Base-by-base conservation (phyloP, 2,797 vertebrate genomes). In the Peromyscus eremicus region DNA sequence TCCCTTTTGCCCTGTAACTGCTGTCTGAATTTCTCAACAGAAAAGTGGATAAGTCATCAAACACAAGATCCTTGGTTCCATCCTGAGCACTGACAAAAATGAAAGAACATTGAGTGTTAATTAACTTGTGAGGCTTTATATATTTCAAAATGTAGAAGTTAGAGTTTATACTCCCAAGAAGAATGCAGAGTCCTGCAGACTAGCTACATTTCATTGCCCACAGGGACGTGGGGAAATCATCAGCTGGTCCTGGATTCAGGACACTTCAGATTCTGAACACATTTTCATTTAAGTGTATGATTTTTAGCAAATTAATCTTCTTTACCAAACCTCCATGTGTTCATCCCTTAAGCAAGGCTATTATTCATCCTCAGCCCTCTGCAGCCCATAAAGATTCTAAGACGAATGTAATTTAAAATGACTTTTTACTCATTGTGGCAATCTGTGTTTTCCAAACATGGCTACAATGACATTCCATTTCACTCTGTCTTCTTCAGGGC, bases 121-220 rank as follows among this genome's bases (percentile, higher is more conserved):
- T 86, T 43, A 82, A 4, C 14, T 14, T 14, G n/a, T 12, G 25
- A 3, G 71, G 23, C 32, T 80, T 95, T n/a, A 57, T 70, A 3
- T 70, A 77, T 93, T 86, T 93, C 40, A 21, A 82, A 46, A 93
- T 86, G 49, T 43, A 68, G 70, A 81, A 89, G 86, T n/a, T 52
- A 81, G 55, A 76, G 37, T 92, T 82, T 82, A 34, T 80, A 2
- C 43, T n/a, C 21, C 68, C 43, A 64, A 71, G 13, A 76, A 68
- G 27, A 46, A 83, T 32, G 9, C 17, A 81, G 46, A n/a, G 23
- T 68, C 5, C 2, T 4, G 1, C 57, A 86, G 17, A 29, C 60
- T 25, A n/a, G 23, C 73, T 62, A 29, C 4, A 43, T 6, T 21
- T 62, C 9, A 3, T 37, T 64, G 40, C 40, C 40, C 10, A 76